Conservation (phyloP, 2,113 vertebrate genomes). For the Mus spicilegus region DNA sequence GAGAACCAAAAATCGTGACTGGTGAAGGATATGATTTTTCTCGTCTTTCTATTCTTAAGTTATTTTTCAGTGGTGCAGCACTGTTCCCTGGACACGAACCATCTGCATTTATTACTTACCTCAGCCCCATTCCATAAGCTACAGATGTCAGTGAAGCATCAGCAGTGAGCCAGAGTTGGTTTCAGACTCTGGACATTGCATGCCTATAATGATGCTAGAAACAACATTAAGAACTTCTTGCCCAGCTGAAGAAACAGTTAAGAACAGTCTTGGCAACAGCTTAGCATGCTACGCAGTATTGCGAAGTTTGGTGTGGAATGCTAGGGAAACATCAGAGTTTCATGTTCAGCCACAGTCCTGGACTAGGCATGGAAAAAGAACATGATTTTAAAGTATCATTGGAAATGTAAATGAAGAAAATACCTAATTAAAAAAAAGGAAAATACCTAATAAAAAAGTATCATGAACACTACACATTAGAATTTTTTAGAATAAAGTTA, state of each 20-base stretch:
- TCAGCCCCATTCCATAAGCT: neutral
- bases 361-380: neutral
- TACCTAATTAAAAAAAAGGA: too few relatives aligned
- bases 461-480: neutral
- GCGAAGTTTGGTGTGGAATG: neutral
- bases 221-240: neutral
- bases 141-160: neutral
- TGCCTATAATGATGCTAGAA: neutral
- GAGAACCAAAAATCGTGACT: neutral
- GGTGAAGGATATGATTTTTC: neutral
- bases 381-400: neutral
- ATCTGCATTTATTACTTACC: neutral
- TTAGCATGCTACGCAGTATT: neutral
- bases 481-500: neutral
- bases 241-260: neutral
- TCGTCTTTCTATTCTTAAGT: neutral
- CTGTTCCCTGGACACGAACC: neutral
- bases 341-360: neutral
- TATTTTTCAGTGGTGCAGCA: neutral
- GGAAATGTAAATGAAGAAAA: too few relatives aligned
- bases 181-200: neutral
- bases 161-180: neutral
- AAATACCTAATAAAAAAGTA: neutral
- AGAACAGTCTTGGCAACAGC: neutral
- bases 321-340: neutral